A percentile compares a stretch with the other conserved stretches of the same genome.
Conservation (phyloP, 2,888 invertebrate species). For the Dynastes maya region DNA sequence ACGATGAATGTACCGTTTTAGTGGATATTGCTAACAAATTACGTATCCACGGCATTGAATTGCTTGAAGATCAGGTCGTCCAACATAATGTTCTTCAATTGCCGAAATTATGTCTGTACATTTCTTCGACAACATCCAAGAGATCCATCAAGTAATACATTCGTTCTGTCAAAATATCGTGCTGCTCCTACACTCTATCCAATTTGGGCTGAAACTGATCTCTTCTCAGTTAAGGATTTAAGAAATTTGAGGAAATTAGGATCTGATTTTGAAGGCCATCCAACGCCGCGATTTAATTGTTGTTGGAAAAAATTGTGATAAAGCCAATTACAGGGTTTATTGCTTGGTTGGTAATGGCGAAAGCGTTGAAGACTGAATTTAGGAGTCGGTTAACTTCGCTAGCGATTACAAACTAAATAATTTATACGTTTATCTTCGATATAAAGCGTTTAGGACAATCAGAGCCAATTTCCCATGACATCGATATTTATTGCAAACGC, state of each 20-base stretch:
- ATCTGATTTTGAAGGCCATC: conserved; percentile 99
- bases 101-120: conserved; percentile 98
- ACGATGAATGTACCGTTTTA: conserved; percentile 61
- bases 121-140: conserved; percentile 95
- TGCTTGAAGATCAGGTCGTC: conserved; percentile 87
- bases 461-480: conserved; percentile 94
- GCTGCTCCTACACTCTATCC: conserved; percentile 99
- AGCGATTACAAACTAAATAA: conserved; percentile 97
- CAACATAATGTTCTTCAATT: conserved; percentile 98
- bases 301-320: conserved; percentile 90
- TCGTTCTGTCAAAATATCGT: conserved; percentile 98
- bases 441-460: conserved; percentile 98
- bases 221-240: conserved; percentile 88
- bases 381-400: conserved; percentile 98
- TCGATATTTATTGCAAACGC: conserved; percentile 89
- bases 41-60: conserved; percentile 76
- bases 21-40: conserved; percentile 77
- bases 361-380: conserved; percentile 97
- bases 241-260: conserved; percentile 91
- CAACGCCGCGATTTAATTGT: conserved; percentile 97
- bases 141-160: conserved; percentile 93
- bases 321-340: conserved; percentile 92
- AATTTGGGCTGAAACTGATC: conserved; percentile 98
- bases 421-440: conserved; percentile 95
- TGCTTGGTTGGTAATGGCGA: conserved; percentile 98